Conservation (phyloP, 2,797 vertebrate genomes). For the Acanthurus lineatus region DNA sequence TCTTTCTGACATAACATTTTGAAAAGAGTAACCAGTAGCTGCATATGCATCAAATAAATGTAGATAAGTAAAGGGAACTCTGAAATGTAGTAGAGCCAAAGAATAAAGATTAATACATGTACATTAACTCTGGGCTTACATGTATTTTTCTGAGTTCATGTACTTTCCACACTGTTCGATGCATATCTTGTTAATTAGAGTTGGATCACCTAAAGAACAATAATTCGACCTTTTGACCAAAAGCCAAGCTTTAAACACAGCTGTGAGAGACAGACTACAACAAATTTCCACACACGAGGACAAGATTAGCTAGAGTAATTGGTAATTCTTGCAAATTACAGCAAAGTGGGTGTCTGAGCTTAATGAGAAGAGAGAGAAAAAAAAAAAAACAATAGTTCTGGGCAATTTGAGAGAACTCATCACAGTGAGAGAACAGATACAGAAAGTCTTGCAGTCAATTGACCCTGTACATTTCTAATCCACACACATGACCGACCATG, state of each 20-base stretch:
- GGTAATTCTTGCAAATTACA: constrained; percentile 47
- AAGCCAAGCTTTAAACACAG: constrained; percentile 28
- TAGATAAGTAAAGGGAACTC: neutral
- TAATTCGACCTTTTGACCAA: constrained; percentile 23
- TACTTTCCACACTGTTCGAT: neutral
- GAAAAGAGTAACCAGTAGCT: neutral
- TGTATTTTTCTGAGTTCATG: neutral
- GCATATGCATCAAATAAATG: neutral
- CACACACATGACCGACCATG: constrained; percentile 34
- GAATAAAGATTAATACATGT: neutral
- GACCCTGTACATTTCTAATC: constrained; percentile 53
- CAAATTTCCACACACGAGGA: constrained; percentile 35
- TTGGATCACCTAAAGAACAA: neutral
- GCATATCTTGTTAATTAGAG: constrained; percentile 23
- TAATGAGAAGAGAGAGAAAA: constrained; percentile 43
- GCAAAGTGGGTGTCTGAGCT: constrained; percentile 46
- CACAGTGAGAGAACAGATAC: constrained; percentile 27
- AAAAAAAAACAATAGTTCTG: constrained; percentile 55
- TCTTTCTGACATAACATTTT: too few relatives aligned
- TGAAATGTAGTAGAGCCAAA: neutral
- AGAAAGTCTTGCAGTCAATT: constrained; percentile 56
- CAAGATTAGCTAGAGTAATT: constrained; percentile 37
- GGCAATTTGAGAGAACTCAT: constrained; percentile 55
- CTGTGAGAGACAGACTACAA: constrained; percentile 16
- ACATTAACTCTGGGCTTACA: too few relatives aligned